These are phyloP conservation scores for Lamellibrachia satsuma DNA, from an alignment of 2,888 invertebrate species.

Conservation along the genomic window DNA sequence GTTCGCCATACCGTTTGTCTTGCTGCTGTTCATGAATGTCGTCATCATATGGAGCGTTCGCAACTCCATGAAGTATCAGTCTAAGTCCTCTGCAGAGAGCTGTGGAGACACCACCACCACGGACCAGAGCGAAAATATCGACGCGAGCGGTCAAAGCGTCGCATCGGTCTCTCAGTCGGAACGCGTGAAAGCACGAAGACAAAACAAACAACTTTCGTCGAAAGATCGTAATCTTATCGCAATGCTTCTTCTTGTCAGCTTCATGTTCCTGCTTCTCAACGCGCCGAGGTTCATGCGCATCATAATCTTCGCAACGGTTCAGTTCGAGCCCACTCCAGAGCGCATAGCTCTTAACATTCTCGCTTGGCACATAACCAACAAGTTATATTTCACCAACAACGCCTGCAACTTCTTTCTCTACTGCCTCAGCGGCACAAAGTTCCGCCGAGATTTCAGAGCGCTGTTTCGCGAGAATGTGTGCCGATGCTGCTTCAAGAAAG, in stretches of 20 bases:
- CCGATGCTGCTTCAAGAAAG: neutral
- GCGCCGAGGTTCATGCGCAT: neutral
- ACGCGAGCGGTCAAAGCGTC: neutral
- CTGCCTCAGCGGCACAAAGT: neutral
- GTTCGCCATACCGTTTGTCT: neutral
- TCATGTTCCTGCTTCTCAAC: constrained; percentile 18
- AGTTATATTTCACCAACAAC: neutral
- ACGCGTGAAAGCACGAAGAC: neutral
- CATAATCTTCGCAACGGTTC: neutral
- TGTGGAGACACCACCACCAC: neutral
- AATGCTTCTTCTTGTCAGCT: constrained; percentile 18
- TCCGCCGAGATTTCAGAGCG: neutral
- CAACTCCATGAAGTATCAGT: neutral
- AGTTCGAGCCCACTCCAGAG: neutral
- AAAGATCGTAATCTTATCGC: neutral
- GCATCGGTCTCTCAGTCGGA: neutral
- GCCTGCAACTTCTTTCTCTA: constrained; percentile 10
- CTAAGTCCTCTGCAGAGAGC: neutral
- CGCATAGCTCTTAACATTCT: neutral
- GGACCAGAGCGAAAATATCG: neutral
- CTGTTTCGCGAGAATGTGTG: neutral
- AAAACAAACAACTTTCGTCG: neutral
- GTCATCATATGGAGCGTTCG: neutral
- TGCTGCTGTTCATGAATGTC: constrained; percentile 14
- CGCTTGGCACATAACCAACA: neutral